Conservation (phyloP, 2,797 vertebrate species). For the Sibirionetta formosa region DNA sequence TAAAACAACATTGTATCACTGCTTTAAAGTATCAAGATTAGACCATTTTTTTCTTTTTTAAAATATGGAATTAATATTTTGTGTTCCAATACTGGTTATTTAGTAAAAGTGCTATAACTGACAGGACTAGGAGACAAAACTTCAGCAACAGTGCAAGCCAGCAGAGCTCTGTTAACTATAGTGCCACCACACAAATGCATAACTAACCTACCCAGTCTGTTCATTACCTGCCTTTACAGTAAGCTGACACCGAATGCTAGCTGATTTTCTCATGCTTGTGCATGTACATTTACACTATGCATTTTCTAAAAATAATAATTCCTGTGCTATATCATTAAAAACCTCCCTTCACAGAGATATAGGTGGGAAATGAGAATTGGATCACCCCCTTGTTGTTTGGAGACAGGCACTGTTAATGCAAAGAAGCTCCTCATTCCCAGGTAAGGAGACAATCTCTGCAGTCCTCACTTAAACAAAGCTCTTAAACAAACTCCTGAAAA, state of each 20-base stretch:
- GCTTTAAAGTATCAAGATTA: neutral
- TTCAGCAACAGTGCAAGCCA: neutral
- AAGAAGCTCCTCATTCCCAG: neutral
- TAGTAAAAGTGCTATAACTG: neutral
- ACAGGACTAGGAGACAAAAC: neutral
- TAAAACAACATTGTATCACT: neutral
- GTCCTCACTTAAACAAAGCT: neutral
- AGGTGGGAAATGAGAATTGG: accelerated
- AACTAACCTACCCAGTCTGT: neutral
- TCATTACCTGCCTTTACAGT: neutral
- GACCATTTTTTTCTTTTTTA: neutral
- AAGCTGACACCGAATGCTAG: neutral
- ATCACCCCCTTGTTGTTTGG: neutral
- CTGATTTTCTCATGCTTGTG: neutral
- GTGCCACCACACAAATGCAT: accelerated
- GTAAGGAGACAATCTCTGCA: neutral
- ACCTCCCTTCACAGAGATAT: neutral
- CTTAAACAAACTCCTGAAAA: neutral
- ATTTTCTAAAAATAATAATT: neutral
- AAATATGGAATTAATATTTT: neutral
- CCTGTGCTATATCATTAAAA: neutral
- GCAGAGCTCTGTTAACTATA: neutral
- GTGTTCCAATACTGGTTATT: neutral
- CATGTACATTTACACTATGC: neutral
- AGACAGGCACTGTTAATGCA: neutral